phyloP scores from a whole-genome alignment of 2,797 vertebrate species.

The Tokudaia muenninki region DNA sequence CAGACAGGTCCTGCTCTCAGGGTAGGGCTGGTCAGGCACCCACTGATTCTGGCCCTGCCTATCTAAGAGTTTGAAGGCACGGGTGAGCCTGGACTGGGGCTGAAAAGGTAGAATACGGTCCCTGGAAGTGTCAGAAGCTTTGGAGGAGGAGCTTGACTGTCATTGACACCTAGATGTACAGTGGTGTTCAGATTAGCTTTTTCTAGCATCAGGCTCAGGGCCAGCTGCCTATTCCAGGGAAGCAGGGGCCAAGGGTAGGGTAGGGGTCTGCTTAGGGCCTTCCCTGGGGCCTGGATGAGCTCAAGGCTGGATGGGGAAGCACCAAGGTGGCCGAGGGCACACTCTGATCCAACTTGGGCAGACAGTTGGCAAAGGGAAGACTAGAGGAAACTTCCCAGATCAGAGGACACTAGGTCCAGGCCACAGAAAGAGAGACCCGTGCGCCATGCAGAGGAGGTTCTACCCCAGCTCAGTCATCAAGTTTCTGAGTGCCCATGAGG shows the following conservation, averaged over 20 bases:
- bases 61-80: background rate
- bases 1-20: background rate
- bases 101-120: fast-evolving
- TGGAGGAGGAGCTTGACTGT: fast-evolving
- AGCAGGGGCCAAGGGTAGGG: background rate
- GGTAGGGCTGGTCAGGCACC: too few relatives aligned
- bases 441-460: background rate
- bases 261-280: background rate
- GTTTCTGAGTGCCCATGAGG: fast-evolving
- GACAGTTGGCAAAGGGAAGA: background rate
- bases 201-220: background rate
- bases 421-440: background rate
- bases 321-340: background rate
- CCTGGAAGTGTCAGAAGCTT: background rate
- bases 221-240: background rate
- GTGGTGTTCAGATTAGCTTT: fast-evolving
- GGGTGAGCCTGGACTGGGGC: background rate
- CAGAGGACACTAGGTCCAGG: background rate
- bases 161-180: background rate
- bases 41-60: background rate
- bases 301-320: background rate
- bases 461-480: background rate
- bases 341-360: background rate
- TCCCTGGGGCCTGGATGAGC: background rate
- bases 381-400: background rate